Conservation (phyloP, 2,888 invertebrate species). For the Hoplodrina ambigua region DNA sequence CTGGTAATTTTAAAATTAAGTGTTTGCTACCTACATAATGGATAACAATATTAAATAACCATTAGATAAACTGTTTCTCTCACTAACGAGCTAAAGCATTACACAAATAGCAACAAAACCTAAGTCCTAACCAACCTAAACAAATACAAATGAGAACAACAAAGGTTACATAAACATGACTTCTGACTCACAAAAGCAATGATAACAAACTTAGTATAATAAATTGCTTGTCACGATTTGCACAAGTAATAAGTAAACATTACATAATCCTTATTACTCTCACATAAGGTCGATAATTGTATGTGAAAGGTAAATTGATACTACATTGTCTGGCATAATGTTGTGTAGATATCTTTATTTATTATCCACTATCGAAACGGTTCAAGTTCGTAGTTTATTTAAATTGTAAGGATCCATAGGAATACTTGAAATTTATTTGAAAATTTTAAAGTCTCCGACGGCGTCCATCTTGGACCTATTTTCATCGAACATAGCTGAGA, state of each 20-base stretch:
- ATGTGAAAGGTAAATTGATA: slow-evolving; percentile 2
- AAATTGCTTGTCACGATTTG: slow-evolving; percentile 34
- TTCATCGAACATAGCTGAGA: no score
- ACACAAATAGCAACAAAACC: slow-evolving; percentile 30
- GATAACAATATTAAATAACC: slow-evolving; percentile 8
- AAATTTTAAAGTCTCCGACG: no score
- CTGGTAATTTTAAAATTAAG: no score
- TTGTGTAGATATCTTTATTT: slow-evolving; percentile 13
- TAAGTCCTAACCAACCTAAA: slow-evolving; percentile 15
- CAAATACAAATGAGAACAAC: slow-evolving; percentile 45
- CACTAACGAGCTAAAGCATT: slow-evolving; percentile 32
- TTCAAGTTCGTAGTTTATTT: neutral
- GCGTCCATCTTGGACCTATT: no score
- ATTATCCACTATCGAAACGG: slow-evolving; percentile 4
- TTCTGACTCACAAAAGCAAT: slow-evolving; percentile 58
- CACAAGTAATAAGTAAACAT: slow-evolving; percentile 12
- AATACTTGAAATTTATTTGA: neutral
- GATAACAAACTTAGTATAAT: slow-evolving; percentile 50
- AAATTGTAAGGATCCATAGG: neutral
- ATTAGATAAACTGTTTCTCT: slow-evolving; percentile 5
- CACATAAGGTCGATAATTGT: slow-evolving; percentile 28
- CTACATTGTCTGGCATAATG: slow-evolving; percentile 13
- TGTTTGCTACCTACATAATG: neutral
- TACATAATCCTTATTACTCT: slow-evolving; percentile 12
- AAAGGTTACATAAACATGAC: slow-evolving; percentile 50